Evolutionary conservation across 2,113 vertebrate species (phyloP).

Genomic region (Terrapene triunguis): DNA sequence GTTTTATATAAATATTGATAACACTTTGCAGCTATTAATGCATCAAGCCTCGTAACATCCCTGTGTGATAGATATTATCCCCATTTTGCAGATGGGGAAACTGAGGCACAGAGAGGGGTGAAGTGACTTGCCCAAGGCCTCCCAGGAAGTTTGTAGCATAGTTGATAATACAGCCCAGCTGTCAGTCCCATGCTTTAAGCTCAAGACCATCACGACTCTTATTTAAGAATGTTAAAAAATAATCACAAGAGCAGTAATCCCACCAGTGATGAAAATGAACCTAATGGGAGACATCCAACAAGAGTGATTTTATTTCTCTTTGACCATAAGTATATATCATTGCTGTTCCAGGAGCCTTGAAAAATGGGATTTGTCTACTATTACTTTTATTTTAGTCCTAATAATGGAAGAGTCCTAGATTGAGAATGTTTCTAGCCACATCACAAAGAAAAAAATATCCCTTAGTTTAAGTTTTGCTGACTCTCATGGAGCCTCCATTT

Average conservation of each 20-base stretch:
- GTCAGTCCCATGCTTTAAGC: neutral
- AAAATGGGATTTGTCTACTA: neutral
- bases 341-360: neutral
- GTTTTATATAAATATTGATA: neutral
- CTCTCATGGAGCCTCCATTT: neutral
- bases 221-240: conserved; percentile 48
- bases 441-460: neutral
- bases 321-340: fast-evolving
- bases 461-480: neutral
- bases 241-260: neutral
- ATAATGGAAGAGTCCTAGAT: neutral
- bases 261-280: neutral
- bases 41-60: neutral
- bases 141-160: neutral
- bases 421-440: neutral
- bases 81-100: neutral
- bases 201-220: neutral
- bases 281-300: conserved; percentile 23
- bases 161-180: neutral
- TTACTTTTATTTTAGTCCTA: neutral
- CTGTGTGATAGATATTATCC: neutral
- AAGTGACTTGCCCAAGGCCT: neutral
- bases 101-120: neutral
- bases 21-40: neutral
- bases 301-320: conserved; percentile 5